Conservation (phyloP, 23 tunicate species). For the Trididemnum nubilum region DNA sequence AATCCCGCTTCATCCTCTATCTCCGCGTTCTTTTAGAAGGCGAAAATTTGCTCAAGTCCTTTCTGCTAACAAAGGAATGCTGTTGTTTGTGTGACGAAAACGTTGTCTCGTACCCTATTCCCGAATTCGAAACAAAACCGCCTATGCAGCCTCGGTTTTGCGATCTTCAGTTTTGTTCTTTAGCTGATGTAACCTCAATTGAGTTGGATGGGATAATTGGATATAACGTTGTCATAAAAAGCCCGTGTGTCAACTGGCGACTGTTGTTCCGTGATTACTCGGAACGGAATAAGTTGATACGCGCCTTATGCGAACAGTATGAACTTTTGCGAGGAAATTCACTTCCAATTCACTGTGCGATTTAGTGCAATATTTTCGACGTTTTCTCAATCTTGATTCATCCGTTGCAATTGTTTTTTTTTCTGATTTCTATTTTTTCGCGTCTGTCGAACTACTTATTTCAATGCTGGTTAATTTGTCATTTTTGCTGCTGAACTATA, state of each 20-base stretch:
- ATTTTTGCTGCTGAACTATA: no score
- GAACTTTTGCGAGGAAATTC: not conserved
- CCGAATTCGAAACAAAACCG: slow-evolving; percentile 3
- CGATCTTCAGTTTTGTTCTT: not conserved
- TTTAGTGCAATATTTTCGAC: not conserved
- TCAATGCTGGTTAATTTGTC: no score
- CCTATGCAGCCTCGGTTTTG: not conserved
- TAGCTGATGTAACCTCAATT: not conserved
- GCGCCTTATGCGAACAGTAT: not conserved
- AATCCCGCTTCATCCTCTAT: not conserved
- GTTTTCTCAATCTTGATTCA: not conserved
- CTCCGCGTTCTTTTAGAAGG: not conserved
- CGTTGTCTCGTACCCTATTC: slow-evolving; percentile 19
- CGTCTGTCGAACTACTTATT: no score
- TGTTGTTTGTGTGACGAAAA: slow-evolving; percentile 32
- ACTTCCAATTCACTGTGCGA: slow-evolving; percentile 1
- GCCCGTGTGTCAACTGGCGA: not conserved
- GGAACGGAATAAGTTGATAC: slow-evolving; percentile 3
- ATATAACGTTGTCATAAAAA: not conserved
- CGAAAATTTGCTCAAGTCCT: not conserved
- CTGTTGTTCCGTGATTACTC: slow-evolving; percentile 23
- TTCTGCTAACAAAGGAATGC: slow-evolving; percentile 6
- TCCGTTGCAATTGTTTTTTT: no score
- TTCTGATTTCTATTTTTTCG: no score
- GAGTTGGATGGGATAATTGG: not conserved